Conservation (phyloP, 2,888 invertebrate genomes). For the Spilosoma lubricipeda region DNA sequence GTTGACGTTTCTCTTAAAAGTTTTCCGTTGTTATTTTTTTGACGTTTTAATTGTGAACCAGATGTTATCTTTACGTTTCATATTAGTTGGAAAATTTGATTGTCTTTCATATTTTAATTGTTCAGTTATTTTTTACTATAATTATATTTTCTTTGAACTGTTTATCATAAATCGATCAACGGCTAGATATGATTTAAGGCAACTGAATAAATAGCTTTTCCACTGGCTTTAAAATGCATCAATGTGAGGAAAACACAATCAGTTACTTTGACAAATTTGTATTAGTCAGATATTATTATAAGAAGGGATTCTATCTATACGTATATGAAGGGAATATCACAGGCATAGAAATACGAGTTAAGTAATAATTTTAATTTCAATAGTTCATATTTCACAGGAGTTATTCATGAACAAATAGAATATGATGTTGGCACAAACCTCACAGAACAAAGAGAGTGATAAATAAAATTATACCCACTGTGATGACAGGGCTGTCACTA, state of each 20-base stretch:
- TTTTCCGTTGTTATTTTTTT: constrained; percentile 57
- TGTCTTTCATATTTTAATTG: constrained; percentile 11
- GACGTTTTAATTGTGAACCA: constrained; percentile 42
- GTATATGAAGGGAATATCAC: constrained; percentile 46
- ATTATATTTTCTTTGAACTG: constrained; percentile 2
- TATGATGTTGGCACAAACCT: constrained; percentile 67
- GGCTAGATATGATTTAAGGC: not conserved
- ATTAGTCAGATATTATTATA: constrained; percentile 29
- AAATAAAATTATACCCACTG: constrained; percentile 64
- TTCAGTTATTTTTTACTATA: not conserved
- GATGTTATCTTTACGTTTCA: constrained; percentile 40
- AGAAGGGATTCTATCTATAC: constrained; percentile 29
- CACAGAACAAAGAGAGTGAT: constrained; percentile 69
- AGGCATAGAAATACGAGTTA: constrained; percentile 48
- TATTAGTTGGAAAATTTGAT: constrained; percentile 19
- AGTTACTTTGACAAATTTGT: constrained; percentile 47
- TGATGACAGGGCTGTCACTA: constrained; percentile 49
- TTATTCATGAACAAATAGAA: constrained; percentile 67
- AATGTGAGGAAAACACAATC: constrained; percentile 29
- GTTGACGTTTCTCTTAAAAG: constrained; percentile 64
- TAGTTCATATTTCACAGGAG: constrained; percentile 57
- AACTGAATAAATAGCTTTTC: not conserved
- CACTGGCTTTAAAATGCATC: constrained; percentile 25
- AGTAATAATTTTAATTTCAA: constrained; percentile 60
- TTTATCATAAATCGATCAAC: constrained; percentile 18